A percentile compares a stretch with the other conserved stretches of the same genome.
Evolutionary conservation across 2,797 vertebrate species (phyloP).

Genomic region (Somateria mollissima): DNA sequence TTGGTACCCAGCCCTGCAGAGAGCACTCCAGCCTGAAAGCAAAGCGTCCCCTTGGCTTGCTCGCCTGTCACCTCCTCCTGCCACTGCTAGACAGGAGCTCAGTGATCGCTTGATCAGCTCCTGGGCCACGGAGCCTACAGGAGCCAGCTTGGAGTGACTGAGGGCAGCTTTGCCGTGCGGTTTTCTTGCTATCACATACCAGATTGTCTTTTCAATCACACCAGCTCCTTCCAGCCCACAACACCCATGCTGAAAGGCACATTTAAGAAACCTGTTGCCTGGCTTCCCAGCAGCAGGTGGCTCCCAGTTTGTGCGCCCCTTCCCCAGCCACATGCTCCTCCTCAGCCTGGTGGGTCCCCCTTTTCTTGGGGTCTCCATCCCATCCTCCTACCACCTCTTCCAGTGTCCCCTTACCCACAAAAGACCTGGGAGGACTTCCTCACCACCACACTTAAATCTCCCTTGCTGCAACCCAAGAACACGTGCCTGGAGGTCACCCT

Average conservation of each 20-base stretch:
- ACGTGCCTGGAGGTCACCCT: background rate
- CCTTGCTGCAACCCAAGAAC: background rate
- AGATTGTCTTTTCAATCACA: background rate
- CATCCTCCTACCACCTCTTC: background rate
- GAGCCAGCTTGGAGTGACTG: rapidly evolving
- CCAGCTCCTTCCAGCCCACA: background rate
- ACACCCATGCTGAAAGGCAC: background rate
- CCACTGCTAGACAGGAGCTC: background rate
- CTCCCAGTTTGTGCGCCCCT: background rate
- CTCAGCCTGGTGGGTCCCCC: background rate
- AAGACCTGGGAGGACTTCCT: background rate
- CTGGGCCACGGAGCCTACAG: background rate
- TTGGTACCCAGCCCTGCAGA: background rate
- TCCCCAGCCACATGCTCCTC: rapidly evolving
- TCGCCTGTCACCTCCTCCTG: background rate
- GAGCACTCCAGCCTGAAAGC: background rate
- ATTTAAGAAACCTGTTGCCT: background rate
- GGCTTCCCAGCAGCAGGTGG: background rate
- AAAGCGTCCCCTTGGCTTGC: background rate
- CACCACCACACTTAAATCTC: background rate
- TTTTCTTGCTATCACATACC: background rate
- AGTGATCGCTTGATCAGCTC: background rate
- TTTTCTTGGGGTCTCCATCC: background rate
- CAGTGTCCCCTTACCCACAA: background rate
- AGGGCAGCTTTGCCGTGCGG: background rate